These are phyloP conservation scores for Meganola albula DNA, from an alignment of 2,888 invertebrate species.

Conservation along the genomic window DNA sequence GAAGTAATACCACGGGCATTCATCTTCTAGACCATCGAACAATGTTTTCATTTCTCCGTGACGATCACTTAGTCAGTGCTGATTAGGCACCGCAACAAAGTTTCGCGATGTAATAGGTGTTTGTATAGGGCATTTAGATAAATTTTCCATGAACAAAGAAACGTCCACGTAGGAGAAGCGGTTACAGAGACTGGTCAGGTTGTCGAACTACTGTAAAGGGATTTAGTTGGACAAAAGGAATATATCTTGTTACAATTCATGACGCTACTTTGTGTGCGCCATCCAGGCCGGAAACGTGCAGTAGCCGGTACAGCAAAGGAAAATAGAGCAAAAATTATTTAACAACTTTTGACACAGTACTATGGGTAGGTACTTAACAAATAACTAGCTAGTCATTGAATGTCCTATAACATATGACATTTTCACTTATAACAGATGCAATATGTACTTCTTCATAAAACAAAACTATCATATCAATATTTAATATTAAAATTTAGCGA, in stretches of 20 bases:
- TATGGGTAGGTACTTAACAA: too few species aligned
- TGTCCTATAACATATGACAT: too few species aligned
- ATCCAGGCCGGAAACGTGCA: conserved; percentile 56
- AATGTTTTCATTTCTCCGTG: conserved; percentile 47
- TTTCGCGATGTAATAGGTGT: conserved; percentile 23
- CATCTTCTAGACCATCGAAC: conserved; percentile 61
- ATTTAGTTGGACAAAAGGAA: conserved; percentile 44
- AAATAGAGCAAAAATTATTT: too few species aligned
- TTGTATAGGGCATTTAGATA: conserved; percentile 46
- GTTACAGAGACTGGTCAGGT: conserved; percentile 66
- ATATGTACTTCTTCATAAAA: too few species aligned
- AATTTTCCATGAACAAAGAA: conserved; percentile 32
- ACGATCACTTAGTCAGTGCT: conserved; percentile 32
- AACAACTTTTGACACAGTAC: too few species aligned
- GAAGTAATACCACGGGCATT: conserved; percentile 75
- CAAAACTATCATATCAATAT: too few species aligned
- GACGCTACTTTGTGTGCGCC: conserved; percentile 51
- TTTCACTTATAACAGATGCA: too few species aligned
- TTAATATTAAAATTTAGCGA: too few species aligned
- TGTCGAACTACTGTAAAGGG: conserved; percentile 54
- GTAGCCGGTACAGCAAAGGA: too few species aligned
- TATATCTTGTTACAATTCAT: conserved; percentile 50
- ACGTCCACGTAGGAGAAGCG: conserved; percentile 62
- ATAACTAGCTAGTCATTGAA: too few species aligned
- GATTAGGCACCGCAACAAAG: conserved; percentile 44